phyloP scores from a whole-genome alignment of 53 echinoderm and acorn worm genomes.

The Paracentrotus lividus region DNA sequence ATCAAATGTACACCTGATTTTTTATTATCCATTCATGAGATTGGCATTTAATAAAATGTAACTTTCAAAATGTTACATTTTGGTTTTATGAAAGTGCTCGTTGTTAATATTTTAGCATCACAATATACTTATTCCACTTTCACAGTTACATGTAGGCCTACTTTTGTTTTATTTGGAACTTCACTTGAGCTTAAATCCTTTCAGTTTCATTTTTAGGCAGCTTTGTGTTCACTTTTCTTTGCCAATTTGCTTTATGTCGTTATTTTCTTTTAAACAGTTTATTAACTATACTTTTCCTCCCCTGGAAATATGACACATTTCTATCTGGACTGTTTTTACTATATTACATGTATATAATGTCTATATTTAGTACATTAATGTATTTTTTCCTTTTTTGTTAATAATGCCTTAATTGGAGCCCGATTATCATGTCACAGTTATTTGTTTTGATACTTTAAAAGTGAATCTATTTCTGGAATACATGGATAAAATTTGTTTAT shows the following conservation, averaged over 20 bases:
- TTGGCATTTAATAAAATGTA: background rate
- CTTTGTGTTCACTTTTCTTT: background rate
- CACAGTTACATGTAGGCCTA: background rate
- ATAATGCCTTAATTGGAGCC: no score
- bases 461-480: no score
- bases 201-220: background rate
- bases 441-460: no score
- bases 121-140: background rate
- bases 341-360: no score
- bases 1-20: background rate
- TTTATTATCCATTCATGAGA: background rate
- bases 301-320: background rate
- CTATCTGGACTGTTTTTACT: no score
- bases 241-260: background rate
- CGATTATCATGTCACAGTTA: no score
- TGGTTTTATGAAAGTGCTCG: no score
- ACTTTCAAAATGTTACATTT: no score
- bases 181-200: background rate
- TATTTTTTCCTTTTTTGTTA: no score
- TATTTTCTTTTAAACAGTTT: background rate
- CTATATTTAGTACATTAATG: no score
- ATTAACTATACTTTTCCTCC: background rate
- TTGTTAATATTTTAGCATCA: background rate
- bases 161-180: background rate
- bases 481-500: no score